Evolutionary conservation across 2,888 invertebrate species (phyloP), one percentile per base, ranked within the genome.

Genomic region (Orthonevra nobilis): DNA sequence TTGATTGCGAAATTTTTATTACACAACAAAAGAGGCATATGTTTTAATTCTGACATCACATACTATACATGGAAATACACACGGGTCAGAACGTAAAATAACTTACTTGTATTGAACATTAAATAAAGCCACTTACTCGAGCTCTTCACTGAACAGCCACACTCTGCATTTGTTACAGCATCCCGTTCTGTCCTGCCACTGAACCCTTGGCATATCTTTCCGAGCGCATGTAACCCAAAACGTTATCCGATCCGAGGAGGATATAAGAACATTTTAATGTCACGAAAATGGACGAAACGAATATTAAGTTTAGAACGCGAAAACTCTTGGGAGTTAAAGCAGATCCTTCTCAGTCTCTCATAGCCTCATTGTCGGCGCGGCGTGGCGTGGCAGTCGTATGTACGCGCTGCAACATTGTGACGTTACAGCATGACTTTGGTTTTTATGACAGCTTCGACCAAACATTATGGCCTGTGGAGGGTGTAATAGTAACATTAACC

Each of bases 401-500:
- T 30, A n/a, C 20, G 5, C 63, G n/a, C n/a, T 42, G 48, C 58
- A 40, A 48, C 52, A 48, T 50, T 50, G 50, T 69, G 40, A 20
- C n/a, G 15, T 15, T 64, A 52, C 38, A 68, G 14, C 48, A 46
- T 58, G 68, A 12, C 50, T 42, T 30, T 40, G 66, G 32, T 50
- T 69, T 68, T 69, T 58, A 69, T 48, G 69, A 60, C 32, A 52
- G 38, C 32, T 40, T 69, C 58, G 58, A 69, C 58, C 69, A 69
- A 69, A 69, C 69, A 60, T 58, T 50, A 69, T 58, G 32, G 48
- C 58, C 69, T 60, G 58, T 28, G 58, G 58, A 60, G 69, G 42
- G 69, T 50, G 69, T 69, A 60, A 68, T 40, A 58, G 58, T 58
- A 48, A 60, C 69, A 69, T 69, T 69, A 69, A 69, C 58, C 69